phyloP scores from a whole-genome alignment of 2,888 invertebrate genomes.

The Heterodera filipjevi region DNA sequence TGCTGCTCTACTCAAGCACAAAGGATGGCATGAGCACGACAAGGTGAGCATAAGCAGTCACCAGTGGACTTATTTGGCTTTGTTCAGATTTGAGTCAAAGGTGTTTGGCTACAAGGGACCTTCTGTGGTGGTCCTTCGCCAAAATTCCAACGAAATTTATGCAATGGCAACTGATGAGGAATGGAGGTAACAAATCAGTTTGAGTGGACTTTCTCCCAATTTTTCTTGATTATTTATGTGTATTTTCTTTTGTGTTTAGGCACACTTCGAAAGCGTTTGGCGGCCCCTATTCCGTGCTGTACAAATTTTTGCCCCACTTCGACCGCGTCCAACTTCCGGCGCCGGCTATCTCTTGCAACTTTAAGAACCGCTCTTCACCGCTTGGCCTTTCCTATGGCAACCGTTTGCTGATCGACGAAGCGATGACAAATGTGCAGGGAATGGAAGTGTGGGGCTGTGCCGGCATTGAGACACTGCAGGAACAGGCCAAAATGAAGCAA shows the following conservation, averaged over 20 bases:
- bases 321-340: slow-evolving; percentile 32
- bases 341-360: slow-evolving; percentile 47
- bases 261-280: slow-evolving; percentile 41
- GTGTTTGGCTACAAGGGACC: slow-evolving; percentile 60
- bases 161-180: slow-evolving; percentile 55
- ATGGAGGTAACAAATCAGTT: slow-evolving; percentile 46
- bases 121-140: slow-evolving; percentile 51
- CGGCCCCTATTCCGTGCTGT: slow-evolving; percentile 34
- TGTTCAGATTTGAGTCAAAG: slow-evolving; percentile 54
- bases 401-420: slow-evolving; percentile 35
- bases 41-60: no score
- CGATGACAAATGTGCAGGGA: slow-evolving; percentile 33
- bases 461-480: slow-evolving; percentile 72
- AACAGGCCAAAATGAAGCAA: slow-evolving; percentile 84
- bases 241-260: slow-evolving; percentile 4
- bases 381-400: slow-evolving; percentile 38
- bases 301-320: slow-evolving; percentile 35
- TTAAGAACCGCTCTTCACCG: slow-evolving; percentile 45
- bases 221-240: background rate
- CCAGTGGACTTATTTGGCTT: no score
- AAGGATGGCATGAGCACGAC: slow-evolving; percentile 57
- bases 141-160: slow-evolving; percentile 43
- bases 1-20: slow-evolving; percentile 51
- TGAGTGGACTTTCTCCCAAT: background rate
- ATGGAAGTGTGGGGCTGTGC: slow-evolving; percentile 51